Percentiles rank a stretch among this genome's conserved stretches.
phyloP scores from a whole-genome alignment of 2,888 invertebrate species.

The Chloromyia formosa region DNA sequence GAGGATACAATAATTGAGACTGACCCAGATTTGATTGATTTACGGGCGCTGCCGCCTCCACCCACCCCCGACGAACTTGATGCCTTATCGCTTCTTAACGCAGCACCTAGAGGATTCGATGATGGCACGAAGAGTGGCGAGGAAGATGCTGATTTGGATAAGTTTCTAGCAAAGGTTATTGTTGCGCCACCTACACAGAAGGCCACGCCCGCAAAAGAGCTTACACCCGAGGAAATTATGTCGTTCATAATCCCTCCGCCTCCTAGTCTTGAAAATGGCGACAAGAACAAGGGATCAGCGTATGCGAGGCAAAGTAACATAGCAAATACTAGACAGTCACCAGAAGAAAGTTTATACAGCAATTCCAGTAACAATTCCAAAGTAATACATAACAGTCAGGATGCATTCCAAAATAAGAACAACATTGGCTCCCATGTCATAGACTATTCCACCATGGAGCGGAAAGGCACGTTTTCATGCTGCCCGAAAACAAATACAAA shows the following conservation, averaged over 20 bases:
- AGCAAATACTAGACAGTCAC: slow-evolving; percentile 63
- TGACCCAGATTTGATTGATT: slow-evolving; percentile 89
- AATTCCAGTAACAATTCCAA: slow-evolving; percentile 60
- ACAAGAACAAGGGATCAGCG: slow-evolving; percentile 47
- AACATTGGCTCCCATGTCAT: slow-evolving; percentile 66
- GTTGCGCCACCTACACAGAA: slow-evolving; percentile 83
- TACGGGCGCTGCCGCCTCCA: slow-evolving; percentile 87
- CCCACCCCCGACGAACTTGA: slow-evolving; percentile 85
- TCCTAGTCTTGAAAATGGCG: slow-evolving; percentile 65
- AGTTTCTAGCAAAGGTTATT: slow-evolving; percentile 80
- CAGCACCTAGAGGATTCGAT: slow-evolving; percentile 80
- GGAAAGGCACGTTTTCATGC: slow-evolving; percentile 78
- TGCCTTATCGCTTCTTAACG: slow-evolving; percentile 74
- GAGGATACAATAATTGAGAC: slow-evolving; percentile 67
- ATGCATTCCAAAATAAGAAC: slow-evolving; percentile 27
- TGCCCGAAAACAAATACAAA: slow-evolving; percentile 71
- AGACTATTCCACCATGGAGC: slow-evolving; percentile 77
- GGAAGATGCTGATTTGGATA: slow-evolving; percentile 72
- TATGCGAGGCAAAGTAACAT: slow-evolving; percentile 61
- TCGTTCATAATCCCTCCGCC: slow-evolving; percentile 86
- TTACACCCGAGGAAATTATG: slow-evolving; percentile 84
- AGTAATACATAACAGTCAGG: slow-evolving; percentile 26
- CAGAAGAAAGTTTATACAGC: slow-evolving; percentile 65
- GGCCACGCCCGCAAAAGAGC: slow-evolving; percentile 77
- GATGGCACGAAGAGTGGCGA: slow-evolving; percentile 66